Evolutionary conservation across 1,140 invertebrate species (phyloP).

Genomic region (Anthonomus grandis): DNA sequence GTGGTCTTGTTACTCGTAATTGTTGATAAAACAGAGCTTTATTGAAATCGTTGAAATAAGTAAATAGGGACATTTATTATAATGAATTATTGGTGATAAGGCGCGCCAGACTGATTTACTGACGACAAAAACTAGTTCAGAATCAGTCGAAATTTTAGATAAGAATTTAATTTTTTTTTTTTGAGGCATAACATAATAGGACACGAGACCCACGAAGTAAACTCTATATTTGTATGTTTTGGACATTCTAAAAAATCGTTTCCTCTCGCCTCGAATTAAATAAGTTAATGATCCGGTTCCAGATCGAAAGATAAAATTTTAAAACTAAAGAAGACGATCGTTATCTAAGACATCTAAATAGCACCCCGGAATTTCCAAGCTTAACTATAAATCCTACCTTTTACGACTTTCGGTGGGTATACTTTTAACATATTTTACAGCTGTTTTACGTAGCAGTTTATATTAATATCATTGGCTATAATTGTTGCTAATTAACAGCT

Average conservation of each 20-base stretch:
- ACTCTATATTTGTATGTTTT: no score
- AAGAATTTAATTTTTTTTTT: no score
- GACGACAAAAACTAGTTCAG: no score
- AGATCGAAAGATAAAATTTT: neutral
- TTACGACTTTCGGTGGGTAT: conserved; percentile 18
- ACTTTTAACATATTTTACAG: conserved; percentile 22
- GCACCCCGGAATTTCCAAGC: conserved; percentile 17
- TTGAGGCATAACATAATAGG: no score
- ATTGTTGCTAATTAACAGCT: neutral
- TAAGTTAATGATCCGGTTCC: neutral
- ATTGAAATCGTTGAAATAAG: conserved; percentile 26
- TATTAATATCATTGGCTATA: no score
- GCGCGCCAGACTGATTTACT: no score
- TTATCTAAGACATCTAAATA: conserved; percentile 18
- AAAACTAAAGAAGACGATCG: conserved; percentile 2
- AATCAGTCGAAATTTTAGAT: no score
- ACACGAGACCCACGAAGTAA: no score
- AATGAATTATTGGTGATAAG: conserved; percentile 17
- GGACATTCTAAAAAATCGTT: no score
- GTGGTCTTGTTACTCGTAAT: conserved; percentile 24
- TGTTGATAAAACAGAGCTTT: conserved; percentile 28
- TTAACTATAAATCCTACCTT: conserved; percentile 18
- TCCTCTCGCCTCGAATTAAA: no score
- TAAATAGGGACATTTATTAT: conserved; percentile 25
- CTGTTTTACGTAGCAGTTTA: conserved; percentile 23